phyloP scores from a whole-genome alignment of 2,113 vertebrate genomes.

The Piprites chloris region DNA sequence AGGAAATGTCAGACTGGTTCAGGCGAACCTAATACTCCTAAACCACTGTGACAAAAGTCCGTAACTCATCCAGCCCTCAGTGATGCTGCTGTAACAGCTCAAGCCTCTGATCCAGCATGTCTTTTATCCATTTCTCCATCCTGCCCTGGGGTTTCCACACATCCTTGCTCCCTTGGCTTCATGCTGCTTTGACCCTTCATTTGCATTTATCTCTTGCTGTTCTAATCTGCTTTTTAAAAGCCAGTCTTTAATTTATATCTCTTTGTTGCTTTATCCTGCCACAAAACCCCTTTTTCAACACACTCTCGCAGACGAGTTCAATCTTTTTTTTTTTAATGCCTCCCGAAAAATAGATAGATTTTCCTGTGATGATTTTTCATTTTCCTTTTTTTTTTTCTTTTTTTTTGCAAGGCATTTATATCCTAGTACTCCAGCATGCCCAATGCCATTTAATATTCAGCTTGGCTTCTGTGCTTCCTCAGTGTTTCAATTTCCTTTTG shows the following conservation, averaged over 20 bases:
- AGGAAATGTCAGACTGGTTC: background rate
- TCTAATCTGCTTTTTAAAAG: slow-evolving; percentile 40
- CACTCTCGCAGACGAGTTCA: background rate
- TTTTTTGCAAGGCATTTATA: background rate
- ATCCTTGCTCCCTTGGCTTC: background rate
- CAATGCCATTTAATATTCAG: background rate
- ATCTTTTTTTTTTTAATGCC: background rate
- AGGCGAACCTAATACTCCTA: background rate
- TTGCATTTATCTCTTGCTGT: slow-evolving; percentile 14
- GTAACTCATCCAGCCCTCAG: background rate
- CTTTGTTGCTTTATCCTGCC: slow-evolving; percentile 13
- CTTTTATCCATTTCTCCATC: slow-evolving; percentile 15
- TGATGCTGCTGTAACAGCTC: background rate
- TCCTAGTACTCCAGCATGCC: background rate
- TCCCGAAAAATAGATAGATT: background rate
- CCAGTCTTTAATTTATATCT: background rate
- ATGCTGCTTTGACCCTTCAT: background rate
- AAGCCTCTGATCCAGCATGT: background rate
- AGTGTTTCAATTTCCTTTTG: background rate
- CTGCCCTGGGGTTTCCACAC: slow-evolving; percentile 1
- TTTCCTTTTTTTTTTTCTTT: background rate
- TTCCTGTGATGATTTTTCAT: background rate
- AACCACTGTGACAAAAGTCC: slow-evolving; percentile 1
- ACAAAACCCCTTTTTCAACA: background rate
- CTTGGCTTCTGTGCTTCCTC: background rate